Conservation (phyloP, 1,140 invertebrate genomes). For the Drosophila nikananu region DNA sequence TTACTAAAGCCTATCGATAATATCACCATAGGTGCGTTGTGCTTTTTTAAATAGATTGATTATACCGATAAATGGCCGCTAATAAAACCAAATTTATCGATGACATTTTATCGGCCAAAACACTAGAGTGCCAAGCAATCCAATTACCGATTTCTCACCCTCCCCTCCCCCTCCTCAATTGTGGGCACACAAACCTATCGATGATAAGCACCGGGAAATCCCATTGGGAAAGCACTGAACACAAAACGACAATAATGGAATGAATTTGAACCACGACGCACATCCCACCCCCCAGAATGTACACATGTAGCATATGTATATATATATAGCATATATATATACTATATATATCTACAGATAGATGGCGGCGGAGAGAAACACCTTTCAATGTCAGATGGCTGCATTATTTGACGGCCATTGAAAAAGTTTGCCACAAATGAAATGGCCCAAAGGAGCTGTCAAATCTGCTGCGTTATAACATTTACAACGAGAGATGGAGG, state of each 20-base stretch:
- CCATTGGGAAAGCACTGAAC: slow-evolving; percentile 28
- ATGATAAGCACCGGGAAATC: slow-evolving; percentile 40
- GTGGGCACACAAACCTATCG: slow-evolving; percentile 29
- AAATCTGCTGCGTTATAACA: slow-evolving; percentile 54
- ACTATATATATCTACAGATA: slow-evolving; percentile 1
- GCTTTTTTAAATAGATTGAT: slow-evolving; percentile 18
- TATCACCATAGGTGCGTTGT: no score
- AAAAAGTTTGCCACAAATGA: slow-evolving; percentile 54
- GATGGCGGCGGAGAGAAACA: slow-evolving; percentile 7
- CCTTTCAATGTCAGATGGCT: slow-evolving; percentile 38
- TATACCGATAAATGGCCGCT: slow-evolving; percentile 11
- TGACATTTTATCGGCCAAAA: slow-evolving; percentile 23
- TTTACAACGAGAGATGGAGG: slow-evolving; percentile 18
- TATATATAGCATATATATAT: not conserved
- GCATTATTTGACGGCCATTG: slow-evolving; percentile 54
- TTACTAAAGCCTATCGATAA: not conserved
- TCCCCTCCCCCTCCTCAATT: not conserved
- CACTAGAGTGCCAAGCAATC: slow-evolving; percentile 27
- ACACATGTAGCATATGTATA: not conserved
- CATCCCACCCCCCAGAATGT: not conserved
- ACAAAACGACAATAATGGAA: slow-evolving; percentile 45
- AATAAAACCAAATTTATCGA: slow-evolving; percentile 28
- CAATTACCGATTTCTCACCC: slow-evolving; percentile 25
- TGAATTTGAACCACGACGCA: slow-evolving; percentile 25
- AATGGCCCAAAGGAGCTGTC: slow-evolving; percentile 55